phyloP scores from a whole-genome alignment of 2,888 invertebrate genomes.

The Suillia variegata region DNA sequence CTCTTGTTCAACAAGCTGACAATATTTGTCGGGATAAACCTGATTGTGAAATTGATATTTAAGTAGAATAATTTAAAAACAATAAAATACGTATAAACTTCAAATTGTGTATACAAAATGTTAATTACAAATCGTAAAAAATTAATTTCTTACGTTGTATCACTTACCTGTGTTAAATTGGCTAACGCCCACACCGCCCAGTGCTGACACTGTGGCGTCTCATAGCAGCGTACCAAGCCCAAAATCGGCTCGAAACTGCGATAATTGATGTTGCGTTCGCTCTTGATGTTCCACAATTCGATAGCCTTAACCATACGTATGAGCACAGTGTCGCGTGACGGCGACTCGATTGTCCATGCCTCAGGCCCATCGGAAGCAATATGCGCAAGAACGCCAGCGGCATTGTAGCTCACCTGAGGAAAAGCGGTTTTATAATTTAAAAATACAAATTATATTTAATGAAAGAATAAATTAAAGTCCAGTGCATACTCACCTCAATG shows the following conservation, averaged over 20 bases:
- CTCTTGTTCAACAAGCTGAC: slow-evolving; percentile 83
- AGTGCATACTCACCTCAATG: slow-evolving; percentile 84
- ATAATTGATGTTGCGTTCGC: slow-evolving; percentile 94
- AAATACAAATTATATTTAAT: not conserved
- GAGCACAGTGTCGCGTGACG: slow-evolving; percentile 74
- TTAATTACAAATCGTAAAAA: not conserved
- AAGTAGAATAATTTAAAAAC: not conserved
- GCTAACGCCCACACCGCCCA: slow-evolving; percentile 99
- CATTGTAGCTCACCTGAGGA: slow-evolving; percentile 87
- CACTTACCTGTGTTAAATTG: slow-evolving; percentile 76
- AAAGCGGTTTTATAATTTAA: slow-evolving; percentile 1
- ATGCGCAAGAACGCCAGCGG: slow-evolving; percentile 94
- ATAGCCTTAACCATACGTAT: slow-evolving; percentile 81
- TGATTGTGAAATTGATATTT: slow-evolving; percentile 54
- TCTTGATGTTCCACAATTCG: slow-evolving; percentile 83
- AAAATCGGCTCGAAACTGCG: slow-evolving; percentile 94
- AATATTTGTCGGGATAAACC: slow-evolving; percentile 84
- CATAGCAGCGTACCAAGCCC: slow-evolving; percentile 77
- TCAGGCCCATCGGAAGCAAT: slow-evolving; percentile 89
- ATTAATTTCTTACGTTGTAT: not conserved
- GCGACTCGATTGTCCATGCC: slow-evolving; percentile 79
- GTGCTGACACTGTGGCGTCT: slow-evolving; percentile 90
- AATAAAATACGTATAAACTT: not conserved
- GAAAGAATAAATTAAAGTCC: too few species aligned
- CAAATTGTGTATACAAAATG: not conserved